Evolutionary conservation across 2,888 invertebrate species (phyloP).

Genomic region (Stenotaenia linearis): DNA sequence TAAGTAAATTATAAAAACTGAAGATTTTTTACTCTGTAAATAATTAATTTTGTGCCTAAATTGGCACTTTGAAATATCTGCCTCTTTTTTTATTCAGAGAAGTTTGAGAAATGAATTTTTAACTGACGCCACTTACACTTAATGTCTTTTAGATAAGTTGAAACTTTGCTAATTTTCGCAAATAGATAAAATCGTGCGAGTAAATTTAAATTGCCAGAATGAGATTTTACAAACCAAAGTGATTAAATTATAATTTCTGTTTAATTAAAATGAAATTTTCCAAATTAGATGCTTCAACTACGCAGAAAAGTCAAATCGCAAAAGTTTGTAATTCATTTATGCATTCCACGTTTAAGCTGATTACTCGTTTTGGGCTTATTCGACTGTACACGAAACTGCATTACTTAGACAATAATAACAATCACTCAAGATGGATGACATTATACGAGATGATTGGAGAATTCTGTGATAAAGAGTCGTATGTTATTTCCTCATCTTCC

Average conservation of each 20-base stretch:
- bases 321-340: background rate
- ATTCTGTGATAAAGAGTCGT: background rate
- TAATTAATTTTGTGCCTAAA: no score
- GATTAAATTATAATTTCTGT: background rate
- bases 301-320: no score
- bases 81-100: no score
- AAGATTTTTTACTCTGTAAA: no score
- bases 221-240: background rate
- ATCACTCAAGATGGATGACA: background rate
- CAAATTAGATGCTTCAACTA: no score
- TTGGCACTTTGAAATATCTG: no score
- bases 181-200: background rate
- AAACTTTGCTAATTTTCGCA: background rate
- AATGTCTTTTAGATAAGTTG: background rate
- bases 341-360: background rate
- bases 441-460: background rate
- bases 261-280: no score
- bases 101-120: background rate
- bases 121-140: background rate
- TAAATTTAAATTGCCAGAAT: background rate
- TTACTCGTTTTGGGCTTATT: no score
- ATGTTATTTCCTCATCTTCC: background rate
- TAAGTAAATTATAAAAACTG: no score
- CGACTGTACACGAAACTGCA: no score
- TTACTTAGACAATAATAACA: no score